Conservation (phyloP, 37 sponge, comb jelly and placozoan genomes). For the Diacarnus erythraeanus region DNA sequence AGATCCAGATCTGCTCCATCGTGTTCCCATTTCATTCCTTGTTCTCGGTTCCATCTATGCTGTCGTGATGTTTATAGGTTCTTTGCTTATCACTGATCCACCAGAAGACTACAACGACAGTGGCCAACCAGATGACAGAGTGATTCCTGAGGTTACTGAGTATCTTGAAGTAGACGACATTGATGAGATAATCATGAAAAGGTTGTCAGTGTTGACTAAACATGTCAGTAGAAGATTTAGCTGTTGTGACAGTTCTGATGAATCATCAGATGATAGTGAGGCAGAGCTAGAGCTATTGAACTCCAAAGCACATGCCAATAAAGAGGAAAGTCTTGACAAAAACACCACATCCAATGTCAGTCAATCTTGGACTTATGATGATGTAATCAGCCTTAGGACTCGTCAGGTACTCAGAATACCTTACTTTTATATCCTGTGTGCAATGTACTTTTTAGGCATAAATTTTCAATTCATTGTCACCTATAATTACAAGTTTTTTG, state of each 20-base stretch:
- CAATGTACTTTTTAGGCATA: slow-evolving; percentile 41
- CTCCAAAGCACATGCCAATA: too few relatives aligned
- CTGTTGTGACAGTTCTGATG: too few relatives aligned
- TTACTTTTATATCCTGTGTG: slow-evolving; percentile 82
- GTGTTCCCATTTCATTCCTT: slow-evolving; percentile 67
- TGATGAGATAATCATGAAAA: too few relatives aligned
- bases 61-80: slow-evolving; percentile 57
- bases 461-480: slow-evolving; percentile 42
- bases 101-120: slow-evolving; percentile 17
- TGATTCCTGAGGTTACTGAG: too few relatives aligned
- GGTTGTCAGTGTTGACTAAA: too few relatives aligned
- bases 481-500: slow-evolving; percentile 69
- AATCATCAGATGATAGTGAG: too few relatives aligned
- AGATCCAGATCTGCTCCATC: slow-evolving; percentile 53
- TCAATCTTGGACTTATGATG: background rate
- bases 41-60: slow-evolving; percentile 60
- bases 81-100: slow-evolving; percentile 60
- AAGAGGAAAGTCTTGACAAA: too few relatives aligned
- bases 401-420: slow-evolving; percentile 43
- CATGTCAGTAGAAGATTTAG: too few relatives aligned
- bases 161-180: too few relatives aligned
- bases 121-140: too few relatives aligned
- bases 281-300: too few relatives aligned
- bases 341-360: too few relatives aligned
- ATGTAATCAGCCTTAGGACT: slow-evolving; percentile 40